phyloP scores from a whole-genome alignment of 2,888 invertebrate species.

The Theretra japonica region DNA sequence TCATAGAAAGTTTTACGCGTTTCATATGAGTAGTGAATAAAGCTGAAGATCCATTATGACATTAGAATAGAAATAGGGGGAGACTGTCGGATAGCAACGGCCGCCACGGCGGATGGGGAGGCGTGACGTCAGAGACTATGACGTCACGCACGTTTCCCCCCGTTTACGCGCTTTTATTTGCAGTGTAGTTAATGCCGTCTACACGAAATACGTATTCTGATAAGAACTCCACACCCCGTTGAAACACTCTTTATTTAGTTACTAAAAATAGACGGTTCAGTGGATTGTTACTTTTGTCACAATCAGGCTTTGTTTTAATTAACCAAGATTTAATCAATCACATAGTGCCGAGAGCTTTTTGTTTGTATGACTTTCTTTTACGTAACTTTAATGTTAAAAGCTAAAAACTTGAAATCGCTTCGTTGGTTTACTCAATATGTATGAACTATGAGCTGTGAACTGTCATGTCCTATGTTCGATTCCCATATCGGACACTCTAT shows the following conservation, averaged over 20 bases:
- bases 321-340: no score
- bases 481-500: no score
- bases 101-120: conserved; percentile 47
- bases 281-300: background rate
- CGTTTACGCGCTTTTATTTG: conserved; percentile 49
- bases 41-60: background rate
- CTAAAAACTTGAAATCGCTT: no score
- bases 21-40: background rate
- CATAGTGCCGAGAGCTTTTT: no score
- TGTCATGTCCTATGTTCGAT: no score
- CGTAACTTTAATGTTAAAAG: no score
- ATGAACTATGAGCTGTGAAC: no score
- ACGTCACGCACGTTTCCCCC: conserved; percentile 61
- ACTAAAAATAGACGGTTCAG: background rate
- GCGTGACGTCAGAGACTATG: conserved; percentile 62
- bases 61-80: conserved; percentile 29
- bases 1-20: background rate
- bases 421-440: no score
- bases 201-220: conserved; percentile 6
- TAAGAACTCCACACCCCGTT: background rate
- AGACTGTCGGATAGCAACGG: conserved; percentile 35
- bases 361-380: no score
- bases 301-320: background rate
- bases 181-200: conserved; percentile 43
- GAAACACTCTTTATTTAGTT: background rate